Percentiles rank a stretch among this genome's conserved stretches.
phyloP scores from a whole-genome alignment of 1,140 invertebrate genomes.

The Neodiprion virginianus region DNA sequence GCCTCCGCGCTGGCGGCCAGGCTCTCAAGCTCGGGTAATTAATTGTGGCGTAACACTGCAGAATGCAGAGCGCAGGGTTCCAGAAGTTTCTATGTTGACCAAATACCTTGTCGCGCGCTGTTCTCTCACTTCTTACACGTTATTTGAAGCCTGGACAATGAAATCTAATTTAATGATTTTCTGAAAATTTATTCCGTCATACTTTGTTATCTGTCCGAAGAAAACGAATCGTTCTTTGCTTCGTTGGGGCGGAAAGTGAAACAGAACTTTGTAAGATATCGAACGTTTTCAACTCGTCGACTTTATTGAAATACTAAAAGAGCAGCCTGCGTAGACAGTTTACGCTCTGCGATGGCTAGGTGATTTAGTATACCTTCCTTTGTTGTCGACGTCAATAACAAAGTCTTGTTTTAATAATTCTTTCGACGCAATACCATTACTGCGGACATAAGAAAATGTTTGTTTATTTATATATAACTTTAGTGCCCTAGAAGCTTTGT shows the following conservation, averaged over 20 bases:
- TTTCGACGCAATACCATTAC: no score
- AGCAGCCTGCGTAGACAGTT: no score
- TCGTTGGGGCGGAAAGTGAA: no score
- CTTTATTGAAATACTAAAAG: no score
- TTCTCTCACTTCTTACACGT: no score
- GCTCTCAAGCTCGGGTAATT: constrained; percentile 93
- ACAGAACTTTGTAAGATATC: no score
- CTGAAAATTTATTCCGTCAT: neutral
- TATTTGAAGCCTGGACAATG: neutral
- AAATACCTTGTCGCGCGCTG: neutral
- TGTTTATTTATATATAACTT: neutral
- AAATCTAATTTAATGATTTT: constrained; percentile 3
- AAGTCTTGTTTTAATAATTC: no score
- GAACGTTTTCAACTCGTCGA: no score
- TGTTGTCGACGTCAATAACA: no score
- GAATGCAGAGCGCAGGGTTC: constrained; percentile 46
- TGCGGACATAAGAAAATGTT: no score
- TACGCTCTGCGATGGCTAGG: no score
- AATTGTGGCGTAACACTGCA: constrained; percentile 53
- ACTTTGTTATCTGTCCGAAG: neutral
- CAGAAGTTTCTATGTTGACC: neutral
- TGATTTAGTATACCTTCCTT: no score
- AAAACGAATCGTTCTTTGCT: neutral
- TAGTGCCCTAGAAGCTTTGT: constrained; percentile 16
- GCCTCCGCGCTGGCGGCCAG: constrained; percentile 88